A percentile compares a stretch with the other conserved stretches of the same genome.
Conservation (phyloP, 1,140 invertebrate genomes). For the Ceratoteleas bidentatus region DNA sequence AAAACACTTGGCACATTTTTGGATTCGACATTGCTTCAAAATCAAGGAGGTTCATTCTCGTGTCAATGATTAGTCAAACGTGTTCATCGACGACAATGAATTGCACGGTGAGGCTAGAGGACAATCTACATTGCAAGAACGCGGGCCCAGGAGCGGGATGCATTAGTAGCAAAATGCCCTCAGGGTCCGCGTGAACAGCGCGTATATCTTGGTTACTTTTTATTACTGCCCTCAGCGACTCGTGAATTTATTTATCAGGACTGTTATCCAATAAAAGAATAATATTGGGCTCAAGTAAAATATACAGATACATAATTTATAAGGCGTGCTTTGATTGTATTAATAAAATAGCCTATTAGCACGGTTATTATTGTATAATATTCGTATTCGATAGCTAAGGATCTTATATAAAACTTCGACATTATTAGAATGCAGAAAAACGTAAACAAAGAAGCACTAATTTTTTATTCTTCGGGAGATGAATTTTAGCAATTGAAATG, state of each 20-base stretch:
- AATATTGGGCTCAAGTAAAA: constrained; percentile 53
- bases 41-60: neutral
- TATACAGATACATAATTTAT: constrained; percentile 64
- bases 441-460: no score
- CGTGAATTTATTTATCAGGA: constrained; percentile 64
- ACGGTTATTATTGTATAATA: constrained; percentile 54
- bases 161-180: constrained; percentile 76
- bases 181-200: constrained; percentile 64
- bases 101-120: constrained; percentile 28
- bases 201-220: constrained; percentile 78
- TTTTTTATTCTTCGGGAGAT: no score
- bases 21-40: no score
- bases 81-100: no score
- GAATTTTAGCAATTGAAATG: neutral
- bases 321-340: constrained; percentile 51
- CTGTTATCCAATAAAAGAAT: constrained; percentile 63
- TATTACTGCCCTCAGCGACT: constrained; percentile 70
- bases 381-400: constrained; percentile 6
- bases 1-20: no score
- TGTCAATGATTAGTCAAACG: constrained; percentile 22
- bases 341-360: constrained; percentile 56
- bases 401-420: constrained; percentile 18
- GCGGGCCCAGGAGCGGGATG: constrained; percentile 71
- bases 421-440: neutral
- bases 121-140: constrained; percentile 65